These are phyloP conservation scores for Mormyrus iriodes DNA, from an alignment of 2,113 vertebrate genomes.

Conservation along the genomic window DNA sequence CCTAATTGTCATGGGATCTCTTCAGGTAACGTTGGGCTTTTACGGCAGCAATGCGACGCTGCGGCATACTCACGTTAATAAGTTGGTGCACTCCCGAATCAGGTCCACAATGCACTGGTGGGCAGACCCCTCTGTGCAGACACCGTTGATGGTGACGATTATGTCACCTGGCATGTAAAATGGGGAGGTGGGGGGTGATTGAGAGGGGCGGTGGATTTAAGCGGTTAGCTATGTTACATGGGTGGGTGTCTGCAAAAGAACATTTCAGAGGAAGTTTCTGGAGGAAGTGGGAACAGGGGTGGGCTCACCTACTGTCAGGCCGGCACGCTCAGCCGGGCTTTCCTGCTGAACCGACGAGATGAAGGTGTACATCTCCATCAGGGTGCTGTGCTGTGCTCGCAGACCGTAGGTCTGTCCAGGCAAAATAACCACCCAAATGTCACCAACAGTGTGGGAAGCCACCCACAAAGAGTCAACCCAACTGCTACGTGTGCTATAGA, in stretches of 20 bases:
- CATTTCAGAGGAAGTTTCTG: neutral
- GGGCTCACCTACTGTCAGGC: conserved; percentile 60
- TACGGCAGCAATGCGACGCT: no score
- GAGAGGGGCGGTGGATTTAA: neutral
- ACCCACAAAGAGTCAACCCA: neutral
- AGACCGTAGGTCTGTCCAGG: conserved; percentile 55
- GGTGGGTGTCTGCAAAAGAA: neutral
- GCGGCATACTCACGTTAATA: conserved; percentile 57
- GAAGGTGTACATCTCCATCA: conserved; percentile 51
- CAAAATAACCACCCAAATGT: neutral
- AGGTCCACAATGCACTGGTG: conserved; percentile 69
- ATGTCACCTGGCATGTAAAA: conserved; percentile 60
- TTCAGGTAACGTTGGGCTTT: neutral
- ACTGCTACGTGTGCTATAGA: neutral
- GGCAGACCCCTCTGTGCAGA: conserved; percentile 54
- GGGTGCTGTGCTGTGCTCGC: conserved; percentile 36
- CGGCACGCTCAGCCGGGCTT: conserved; percentile 63
- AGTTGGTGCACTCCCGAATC: conserved; percentile 64
- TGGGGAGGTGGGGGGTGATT: neutral
- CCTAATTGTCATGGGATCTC: neutral
- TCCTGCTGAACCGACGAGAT: conserved; percentile 64
- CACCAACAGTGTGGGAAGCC: neutral
- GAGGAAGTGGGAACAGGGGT: conserved; percentile 8
- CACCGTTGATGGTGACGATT: conserved; percentile 63
- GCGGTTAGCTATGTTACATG: neutral